Evolutionary conservation across 92 coral and sea anemone genomes (phyloP).

Genomic region (Muricea muricata): DNA sequence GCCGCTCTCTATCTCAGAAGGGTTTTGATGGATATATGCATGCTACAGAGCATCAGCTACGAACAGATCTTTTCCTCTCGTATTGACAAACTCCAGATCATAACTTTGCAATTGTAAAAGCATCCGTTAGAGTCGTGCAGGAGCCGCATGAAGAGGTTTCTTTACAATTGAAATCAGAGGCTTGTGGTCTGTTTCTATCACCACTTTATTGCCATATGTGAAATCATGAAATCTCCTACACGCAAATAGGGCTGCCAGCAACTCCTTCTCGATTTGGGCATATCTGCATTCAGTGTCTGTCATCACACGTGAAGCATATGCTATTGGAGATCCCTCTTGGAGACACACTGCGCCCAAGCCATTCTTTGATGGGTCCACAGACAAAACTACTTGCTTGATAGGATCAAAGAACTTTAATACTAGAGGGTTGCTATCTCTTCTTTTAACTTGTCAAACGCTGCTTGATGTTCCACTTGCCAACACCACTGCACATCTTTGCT

Average conservation of each 20-base stretch:
- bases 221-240: slow-evolving; percentile 39
- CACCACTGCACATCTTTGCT: neutral
- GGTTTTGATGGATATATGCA: slow-evolving; percentile 30
- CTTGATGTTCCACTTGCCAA: slow-evolving; percentile 33
- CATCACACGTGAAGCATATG: slow-evolving; percentile 40
- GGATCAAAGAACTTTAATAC: slow-evolving; percentile 44
- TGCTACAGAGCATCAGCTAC: slow-evolving; percentile 43
- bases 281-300: slow-evolving; percentile 41
- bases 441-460: slow-evolving; percentile 44
- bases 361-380: slow-evolving; percentile 50
- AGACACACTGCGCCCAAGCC: slow-evolving; percentile 52
- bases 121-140: slow-evolving; percentile 50
- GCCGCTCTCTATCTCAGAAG: slow-evolving; percentile 6
- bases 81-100: slow-evolving; percentile 36
- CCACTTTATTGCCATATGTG: slow-evolving; percentile 44
- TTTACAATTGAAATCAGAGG: slow-evolving; percentile 52
- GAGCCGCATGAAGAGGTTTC: slow-evolving; percentile 46
- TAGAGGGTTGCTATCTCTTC: slow-evolving; percentile 39
- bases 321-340: slow-evolving; percentile 34
- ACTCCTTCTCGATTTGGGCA: slow-evolving; percentile 51
- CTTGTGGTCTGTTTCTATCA: slow-evolving; percentile 58
- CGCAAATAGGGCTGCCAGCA: slow-evolving; percentile 41
- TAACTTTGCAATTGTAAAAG: slow-evolving; percentile 41
- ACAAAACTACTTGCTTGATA: slow-evolving; percentile 29
- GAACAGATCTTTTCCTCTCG: slow-evolving; percentile 26